Evolutionary conservation across 2,888 invertebrate genomes (phyloP).

Genomic region (Cephus nigrinus): DNA sequence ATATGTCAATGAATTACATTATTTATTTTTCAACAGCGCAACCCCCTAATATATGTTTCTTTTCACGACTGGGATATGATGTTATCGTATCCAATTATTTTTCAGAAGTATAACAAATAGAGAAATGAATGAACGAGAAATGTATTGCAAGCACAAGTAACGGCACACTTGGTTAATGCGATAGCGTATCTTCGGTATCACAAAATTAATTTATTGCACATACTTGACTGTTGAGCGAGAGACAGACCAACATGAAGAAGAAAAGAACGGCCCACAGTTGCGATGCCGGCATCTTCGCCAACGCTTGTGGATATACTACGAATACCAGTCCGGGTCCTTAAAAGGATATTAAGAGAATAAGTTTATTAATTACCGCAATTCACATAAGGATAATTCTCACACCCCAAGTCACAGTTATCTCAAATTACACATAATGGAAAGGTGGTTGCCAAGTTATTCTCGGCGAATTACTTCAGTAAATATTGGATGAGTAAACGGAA

Average conservation of each 20-base stretch:
- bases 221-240: constrained; percentile 90
- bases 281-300: constrained; percentile 92
- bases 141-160: background rate
- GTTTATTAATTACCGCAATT: background rate
- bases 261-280: constrained; percentile 90
- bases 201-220: constrained; percentile 34
- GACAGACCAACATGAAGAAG: constrained; percentile 90
- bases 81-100: background rate
- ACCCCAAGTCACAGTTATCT: background rate
- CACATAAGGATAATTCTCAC: background rate
- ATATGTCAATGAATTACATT: too few relatives aligned
- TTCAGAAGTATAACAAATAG: background rate
- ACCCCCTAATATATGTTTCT: background rate
- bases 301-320: constrained; percentile 93
- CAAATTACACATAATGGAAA: background rate
- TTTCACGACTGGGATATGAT: background rate
- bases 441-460: background rate
- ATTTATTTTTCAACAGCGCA: background rate
- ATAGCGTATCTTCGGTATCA: background rate
- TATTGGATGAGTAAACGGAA: background rate
- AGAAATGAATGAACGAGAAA: background rate
- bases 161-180: background rate
- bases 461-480: background rate
- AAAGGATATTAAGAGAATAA: constrained; percentile 23
- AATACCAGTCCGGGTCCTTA: constrained; percentile 88